Conservation (phyloP, 2,113 vertebrate genomes). For the Percina caprodes region DNA sequence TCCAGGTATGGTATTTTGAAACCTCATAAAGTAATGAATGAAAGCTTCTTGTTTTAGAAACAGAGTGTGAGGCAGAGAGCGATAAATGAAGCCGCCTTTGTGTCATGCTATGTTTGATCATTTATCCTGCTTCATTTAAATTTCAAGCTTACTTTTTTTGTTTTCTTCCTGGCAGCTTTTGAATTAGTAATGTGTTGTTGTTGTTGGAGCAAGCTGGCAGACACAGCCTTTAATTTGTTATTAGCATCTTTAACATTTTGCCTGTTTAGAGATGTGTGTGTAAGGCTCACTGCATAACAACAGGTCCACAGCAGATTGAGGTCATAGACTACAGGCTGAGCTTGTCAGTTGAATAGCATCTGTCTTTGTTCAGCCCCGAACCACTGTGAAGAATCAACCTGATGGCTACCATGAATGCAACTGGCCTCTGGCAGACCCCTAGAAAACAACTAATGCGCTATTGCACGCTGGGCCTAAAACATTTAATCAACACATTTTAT, state of each 20-base stretch:
- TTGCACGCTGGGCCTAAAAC: background rate
- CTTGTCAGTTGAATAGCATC: constrained; percentile 33
- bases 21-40: constrained; percentile 54
- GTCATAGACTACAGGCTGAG: constrained; percentile 30
- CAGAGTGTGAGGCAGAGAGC: background rate
- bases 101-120: constrained; percentile 25
- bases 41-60: constrained; percentile 33
- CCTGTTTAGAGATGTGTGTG: constrained; percentile 49
- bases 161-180: constrained; percentile 38
- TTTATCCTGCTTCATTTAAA: constrained; percentile 25
- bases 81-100: constrained; percentile 34
- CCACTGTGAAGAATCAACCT: constrained; percentile 35
- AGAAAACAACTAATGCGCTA: background rate
- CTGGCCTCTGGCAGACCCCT: background rate
- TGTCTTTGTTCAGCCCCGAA: constrained; percentile 54
- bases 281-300: constrained; percentile 50
- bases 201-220: constrained; percentile 14
- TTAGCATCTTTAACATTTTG: constrained; percentile 61
- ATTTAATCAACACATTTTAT: background rate
- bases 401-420: constrained; percentile 7
- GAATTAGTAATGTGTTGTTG: constrained; percentile 48
- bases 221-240: constrained; percentile 55
- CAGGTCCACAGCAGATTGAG: constrained; percentile 36
- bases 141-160: constrained; percentile 8
- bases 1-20: constrained; percentile 31